Base-by-base conservation (phyloP, 2,113 vertebrate genomes). In the Rostratula benghalensis region DNA sequence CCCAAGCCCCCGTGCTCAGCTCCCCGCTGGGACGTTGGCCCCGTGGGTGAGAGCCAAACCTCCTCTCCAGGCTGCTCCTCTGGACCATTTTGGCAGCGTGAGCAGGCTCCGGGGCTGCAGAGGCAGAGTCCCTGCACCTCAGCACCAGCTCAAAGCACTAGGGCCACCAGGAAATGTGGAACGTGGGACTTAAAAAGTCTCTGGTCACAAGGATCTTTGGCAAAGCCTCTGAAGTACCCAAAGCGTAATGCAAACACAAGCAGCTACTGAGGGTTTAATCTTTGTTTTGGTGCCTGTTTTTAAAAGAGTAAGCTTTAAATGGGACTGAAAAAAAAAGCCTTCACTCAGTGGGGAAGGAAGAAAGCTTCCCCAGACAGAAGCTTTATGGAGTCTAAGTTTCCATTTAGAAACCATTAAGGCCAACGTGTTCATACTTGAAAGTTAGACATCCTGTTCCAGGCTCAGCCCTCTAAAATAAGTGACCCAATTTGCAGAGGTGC, bases 321-420 rank as follows among this genome's bases (percentile, higher is more conserved):
- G 93, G 63, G 57, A n/a, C 45, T 69, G 45, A 70, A 79, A 93
- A 79, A 93, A 39, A 94, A 94, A 94, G 65, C 69, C 91, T 87
- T 94, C 64, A 68, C 83, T 81, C 31, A 61, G 90, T 9, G 2
- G 68, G 22, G 8, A 90, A 82, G 70, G 89, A 87, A 95, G 69
- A 79, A 93, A 94, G 80, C 77, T 84, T 92, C 90, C 71, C 74
- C 61, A 83, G 54, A 95, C 87, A 96, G 90, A 64, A 92, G 83
- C 54, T 92, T 86, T 92, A 74, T 82, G 50, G 28, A 94, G 64
- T 73, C 61, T 82, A 83, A 89, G 92, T 84, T 94, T 94, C 87
- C 91, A 92, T 95, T 95, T 82, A 95, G 94, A 91, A 92, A 81
- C 83, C 91, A 96, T 89, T 96, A 94, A 95, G 89, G 77, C 89